A percentile compares a stretch with the other conserved stretches of the same genome.
These are phyloP conservation scores for Crotalus horridus DNA, from an alignment of 2,113 vertebrate species.

Conservation along the genomic window DNA sequence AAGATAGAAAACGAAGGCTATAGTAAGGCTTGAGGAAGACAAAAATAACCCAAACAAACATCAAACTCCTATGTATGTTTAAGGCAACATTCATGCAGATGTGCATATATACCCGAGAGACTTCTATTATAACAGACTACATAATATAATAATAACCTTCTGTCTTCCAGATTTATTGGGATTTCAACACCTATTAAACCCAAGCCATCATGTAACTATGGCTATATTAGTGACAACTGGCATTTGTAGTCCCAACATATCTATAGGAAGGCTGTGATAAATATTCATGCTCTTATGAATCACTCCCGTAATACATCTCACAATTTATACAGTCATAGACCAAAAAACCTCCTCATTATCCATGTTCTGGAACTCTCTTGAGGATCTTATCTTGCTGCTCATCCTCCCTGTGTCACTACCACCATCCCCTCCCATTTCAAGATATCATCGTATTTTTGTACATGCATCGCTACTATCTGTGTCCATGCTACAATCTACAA, in stretches of 20 bases:
- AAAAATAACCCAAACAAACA: not conserved
- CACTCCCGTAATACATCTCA: not conserved
- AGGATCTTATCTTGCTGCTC: not conserved
- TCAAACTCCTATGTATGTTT: not conserved
- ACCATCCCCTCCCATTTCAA: not conserved
- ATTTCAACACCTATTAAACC: not conserved
- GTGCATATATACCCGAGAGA: accelerated
- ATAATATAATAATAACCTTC: not conserved
- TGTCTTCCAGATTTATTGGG: not conserved
- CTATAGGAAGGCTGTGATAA: not conserved
- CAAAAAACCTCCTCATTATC: not conserved
- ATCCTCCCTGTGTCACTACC: not conserved
- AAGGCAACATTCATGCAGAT: not conserved
- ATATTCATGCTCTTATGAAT: not conserved
- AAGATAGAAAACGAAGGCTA: not conserved
- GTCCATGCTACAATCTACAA: slow-evolving; percentile 2
- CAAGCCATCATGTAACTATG: not conserved
- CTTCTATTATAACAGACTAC: not conserved
- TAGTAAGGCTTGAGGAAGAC: not conserved
- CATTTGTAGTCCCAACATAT: not conserved
- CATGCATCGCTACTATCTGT: not conserved
- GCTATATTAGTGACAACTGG: not conserved
- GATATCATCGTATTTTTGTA: slow-evolving; percentile 16
- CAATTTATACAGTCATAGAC: not conserved
- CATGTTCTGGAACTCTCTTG: not conserved